Evolutionary conservation across 2,888 invertebrate genomes (phyloP), one percentile per base, ranked within the genome.

Genomic region (Dusona sp.): DNA sequence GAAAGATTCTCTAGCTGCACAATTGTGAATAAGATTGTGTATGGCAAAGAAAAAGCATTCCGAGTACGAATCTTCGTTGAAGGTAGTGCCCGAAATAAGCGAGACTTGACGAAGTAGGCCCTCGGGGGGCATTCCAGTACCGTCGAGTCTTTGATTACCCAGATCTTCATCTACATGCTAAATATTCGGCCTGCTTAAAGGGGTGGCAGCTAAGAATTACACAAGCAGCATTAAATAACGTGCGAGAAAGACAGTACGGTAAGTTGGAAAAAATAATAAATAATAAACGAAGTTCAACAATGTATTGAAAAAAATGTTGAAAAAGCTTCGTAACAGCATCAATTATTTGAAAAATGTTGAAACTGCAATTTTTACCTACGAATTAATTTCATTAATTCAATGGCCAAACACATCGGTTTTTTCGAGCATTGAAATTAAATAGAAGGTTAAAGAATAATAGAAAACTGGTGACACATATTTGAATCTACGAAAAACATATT

Each of bases 131-230:
- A 88, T 74, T 42, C 36, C 57, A 16, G 78, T 79, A 57, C 57
- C 75, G 64, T 67, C 45, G 83, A 91, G 91, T 91, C 92, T 93
- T 94, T 94, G 93, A 94, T 94, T 94, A 93, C 94, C 92, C 91
- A 94, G 93, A 94, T 94, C 93, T 94, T 94, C 94, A 94, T 94
- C 93, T 94, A 92, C 94, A 94, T 94, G 93, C 93, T 94, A 94
- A 94, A 92, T 92, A 93, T 79, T 91, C 91, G 92, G 82, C 82
- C 84, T 75, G 77, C 45, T 61, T 72, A 64, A 9, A 4, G 33
- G 16, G 42, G 57, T 11, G 19, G 42, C 54, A 78, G 61, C 67
- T 42, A n/a, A 70, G 74, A 42, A 67, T 51, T 51, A 68, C 65
- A 65, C 51, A 48, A 61, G 73, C 48, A 67, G 38, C 64, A 74